Base-by-base conservation (phyloP, 2,113 vertebrate genomes). In the Rhagologus leucostigma region DNA sequence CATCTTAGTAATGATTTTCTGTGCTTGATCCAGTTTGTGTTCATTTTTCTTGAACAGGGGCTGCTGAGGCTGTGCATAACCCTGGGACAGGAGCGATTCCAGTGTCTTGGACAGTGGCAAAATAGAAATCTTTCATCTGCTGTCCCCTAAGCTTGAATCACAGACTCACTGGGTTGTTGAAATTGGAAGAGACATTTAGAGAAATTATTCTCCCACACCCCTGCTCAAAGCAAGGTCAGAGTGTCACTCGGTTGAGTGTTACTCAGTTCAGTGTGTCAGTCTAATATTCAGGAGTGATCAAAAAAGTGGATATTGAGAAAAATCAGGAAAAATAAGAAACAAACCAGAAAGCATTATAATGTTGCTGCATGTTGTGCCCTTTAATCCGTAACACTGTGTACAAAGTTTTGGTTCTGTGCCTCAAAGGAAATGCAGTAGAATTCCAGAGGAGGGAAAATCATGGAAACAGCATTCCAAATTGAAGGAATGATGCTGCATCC, bases 1-100 rank as follows among this genome's bases (percentile, higher is more conserved):
- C 55, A 47, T 94, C 92, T 94, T 69, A 49, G 83, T 94, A 95
- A 92, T 88, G 94, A 90, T 96, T 96, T 95, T 96, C 88, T 92
- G 67, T 69, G 83, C 79, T 80, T 74, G 76, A 92, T 95, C 33
- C 50, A 55, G 59, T 93, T 93, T 76, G 33, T 3, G 3, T 84
- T 86, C 79, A 69, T 97, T 94, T 97, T 90, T 97, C 86, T 94
- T 27, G 18, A 53, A 3, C 0, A 14, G 13, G 24, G 14, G 13
- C 6, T 87, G 78, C 67, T 22, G 81, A 77, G 75, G 39, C 70
- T 94, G n/a, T 76, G 89, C 37, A 8, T 79, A 57, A 73, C 37
- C 9, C 37, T 57, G 74, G 74, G 74, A 56, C 70, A 79, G 78
- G 44, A 93, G 44, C 2, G 33, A 91, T 91, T 91, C 86, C 71